These are phyloP conservation scores for Carpatolechia fugitivella DNA, from an alignment of 2,888 invertebrate genomes.

Conservation along the genomic window DNA sequence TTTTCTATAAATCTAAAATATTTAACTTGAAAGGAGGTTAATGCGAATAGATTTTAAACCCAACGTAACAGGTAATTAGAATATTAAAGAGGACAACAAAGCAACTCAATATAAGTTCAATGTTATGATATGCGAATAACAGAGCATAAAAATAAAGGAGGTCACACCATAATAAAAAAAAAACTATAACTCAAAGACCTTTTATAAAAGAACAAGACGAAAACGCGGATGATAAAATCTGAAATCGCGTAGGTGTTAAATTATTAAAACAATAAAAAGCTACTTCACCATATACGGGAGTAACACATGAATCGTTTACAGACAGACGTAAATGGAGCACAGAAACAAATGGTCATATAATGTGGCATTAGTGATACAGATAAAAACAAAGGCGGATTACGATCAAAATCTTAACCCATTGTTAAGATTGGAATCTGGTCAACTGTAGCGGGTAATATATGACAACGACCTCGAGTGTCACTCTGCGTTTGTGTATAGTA, in stretches of 20 bases:
- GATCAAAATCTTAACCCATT: slow-evolving; percentile 30
- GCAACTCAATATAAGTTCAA: too few species aligned
- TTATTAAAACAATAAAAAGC: slow-evolving; percentile 16
- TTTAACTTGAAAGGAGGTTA: too few species aligned
- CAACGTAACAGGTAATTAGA: too few species aligned
- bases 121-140: too few species aligned
- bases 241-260: slow-evolving; percentile 13
- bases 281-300: slow-evolving; percentile 3
- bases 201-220: not conserved
- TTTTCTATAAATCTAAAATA: too few species aligned
- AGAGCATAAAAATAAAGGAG: too few species aligned
- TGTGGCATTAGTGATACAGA: not conserved
- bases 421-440: slow-evolving; percentile 33
- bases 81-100: too few species aligned
- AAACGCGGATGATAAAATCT: not conserved
- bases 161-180: not conserved
- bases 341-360: slow-evolving; percentile 9
- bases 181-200: not conserved
- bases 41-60: too few species aligned
- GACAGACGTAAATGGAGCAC: slow-evolving; percentile 4
- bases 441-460: slow-evolving; percentile 32
- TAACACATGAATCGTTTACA: not conserved
- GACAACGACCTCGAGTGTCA: slow-evolving; percentile 39
- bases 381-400: slow-evolving; percentile 19
- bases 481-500: slow-evolving; percentile 27